Percentiles rank a stretch among this genome's conserved stretches.
These are phyloP conservation scores for Burhinus bistriatus DNA, from an alignment of 2,113 vertebrate species.

Conservation along the genomic window DNA sequence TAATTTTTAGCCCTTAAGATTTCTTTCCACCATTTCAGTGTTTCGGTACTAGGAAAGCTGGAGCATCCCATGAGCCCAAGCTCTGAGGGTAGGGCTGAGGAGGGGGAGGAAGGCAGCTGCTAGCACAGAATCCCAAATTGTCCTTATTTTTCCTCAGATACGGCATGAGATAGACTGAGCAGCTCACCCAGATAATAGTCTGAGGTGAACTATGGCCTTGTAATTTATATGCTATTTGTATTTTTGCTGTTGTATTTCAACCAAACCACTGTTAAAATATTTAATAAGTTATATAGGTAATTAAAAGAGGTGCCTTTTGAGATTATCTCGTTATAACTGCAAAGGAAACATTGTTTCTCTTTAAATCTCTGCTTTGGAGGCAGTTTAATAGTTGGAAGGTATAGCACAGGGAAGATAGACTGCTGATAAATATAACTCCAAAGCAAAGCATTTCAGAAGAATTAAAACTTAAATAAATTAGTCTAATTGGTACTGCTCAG, in stretches of 20 bases:
- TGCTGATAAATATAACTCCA: background rate
- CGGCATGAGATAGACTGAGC: background rate
- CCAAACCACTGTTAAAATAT: background rate
- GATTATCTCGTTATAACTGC: background rate
- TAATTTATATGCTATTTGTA: background rate
- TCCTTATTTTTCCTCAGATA: background rate
- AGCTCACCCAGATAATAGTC: background rate
- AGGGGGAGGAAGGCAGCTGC: background rate
- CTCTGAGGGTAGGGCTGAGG: background rate
- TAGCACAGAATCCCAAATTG: background rate
- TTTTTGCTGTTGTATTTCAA: background rate
- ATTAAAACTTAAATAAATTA: constrained; percentile 30
- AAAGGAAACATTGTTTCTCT: background rate
- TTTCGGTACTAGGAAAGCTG: background rate
- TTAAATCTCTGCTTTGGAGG: background rate
- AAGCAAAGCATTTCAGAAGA: background rate
- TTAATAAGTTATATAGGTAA: background rate
- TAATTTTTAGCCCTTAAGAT: background rate
- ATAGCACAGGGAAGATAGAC: background rate
- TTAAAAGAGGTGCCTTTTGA: background rate
- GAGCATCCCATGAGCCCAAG: background rate
- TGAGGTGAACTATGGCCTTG: background rate
- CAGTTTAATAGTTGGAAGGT: background rate
- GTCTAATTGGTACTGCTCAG: background rate
- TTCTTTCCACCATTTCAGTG: background rate